Percentiles rank a stretch among this genome's conserved stretches.
phyloP scores from a whole-genome alignment of 2,113 vertebrate genomes.

The Anolis sagrei region DNA sequence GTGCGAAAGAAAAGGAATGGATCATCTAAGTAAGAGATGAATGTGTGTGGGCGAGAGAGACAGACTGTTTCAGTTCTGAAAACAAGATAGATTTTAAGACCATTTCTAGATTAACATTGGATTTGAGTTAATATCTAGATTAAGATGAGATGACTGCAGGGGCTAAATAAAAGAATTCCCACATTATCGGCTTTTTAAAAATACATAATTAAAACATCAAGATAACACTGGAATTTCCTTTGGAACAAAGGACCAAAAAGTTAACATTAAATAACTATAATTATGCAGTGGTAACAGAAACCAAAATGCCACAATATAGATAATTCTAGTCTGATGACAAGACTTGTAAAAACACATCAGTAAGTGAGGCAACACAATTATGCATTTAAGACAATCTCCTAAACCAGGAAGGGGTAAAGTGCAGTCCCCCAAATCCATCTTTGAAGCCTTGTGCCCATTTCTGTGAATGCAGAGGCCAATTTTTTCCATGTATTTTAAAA shows the following conservation, averaged over 20 bases:
- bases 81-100: background rate
- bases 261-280: background rate
- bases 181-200: background rate
- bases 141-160: background rate
- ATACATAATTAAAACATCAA: background rate
- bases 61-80: background rate
- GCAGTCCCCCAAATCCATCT: too few relatives aligned
- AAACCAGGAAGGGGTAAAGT: too few relatives aligned
- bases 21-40: too few relatives aligned
- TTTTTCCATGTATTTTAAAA: too few relatives aligned
- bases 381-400: too few relatives aligned
- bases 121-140: too few relatives aligned
- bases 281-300: slow-evolving; percentile 18
- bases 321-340: slow-evolving; percentile 40
- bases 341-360: slow-evolving; percentile 38
- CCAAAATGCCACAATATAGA: slow-evolving; percentile 3
- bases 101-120: background rate
- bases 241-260: background rate
- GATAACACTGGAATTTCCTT: slow-evolving; percentile 1
- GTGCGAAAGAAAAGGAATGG: too few relatives aligned
- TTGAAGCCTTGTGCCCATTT: too few relatives aligned
- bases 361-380: background rate
- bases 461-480: too few relatives aligned
- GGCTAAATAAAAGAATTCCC: background rate
- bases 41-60: too few relatives aligned